A percentile compares a stretch with the other conserved stretches of the same genome.
phyloP scores from a whole-genome alignment of 2,797 vertebrate species.

The Rhinogobio ventralis region DNA sequence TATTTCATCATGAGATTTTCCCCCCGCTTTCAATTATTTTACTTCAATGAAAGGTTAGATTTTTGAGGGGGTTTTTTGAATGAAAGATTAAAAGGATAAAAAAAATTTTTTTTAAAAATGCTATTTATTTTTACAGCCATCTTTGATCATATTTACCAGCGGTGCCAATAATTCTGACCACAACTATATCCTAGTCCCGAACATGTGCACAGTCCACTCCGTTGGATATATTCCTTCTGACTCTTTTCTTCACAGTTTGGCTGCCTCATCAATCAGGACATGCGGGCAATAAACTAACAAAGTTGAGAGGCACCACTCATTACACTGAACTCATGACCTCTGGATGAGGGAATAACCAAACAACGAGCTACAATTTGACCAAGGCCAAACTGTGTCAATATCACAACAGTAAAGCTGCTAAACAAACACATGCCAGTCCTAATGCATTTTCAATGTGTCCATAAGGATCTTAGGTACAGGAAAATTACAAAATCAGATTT shows the following conservation, averaged over 20 bases:
- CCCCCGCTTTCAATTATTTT: no score
- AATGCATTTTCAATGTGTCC: not conserved
- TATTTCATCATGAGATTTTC: no score
- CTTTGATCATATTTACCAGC: no score
- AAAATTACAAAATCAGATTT: not conserved
- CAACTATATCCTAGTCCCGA: not conserved
- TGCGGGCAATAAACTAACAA: slow-evolving; percentile 4
- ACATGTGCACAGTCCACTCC: not conserved
- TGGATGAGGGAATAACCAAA: slow-evolving; percentile 36
- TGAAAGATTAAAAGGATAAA: no score
- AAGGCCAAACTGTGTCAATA: slow-evolving; percentile 30
- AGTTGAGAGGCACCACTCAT: slow-evolving; percentile 10
- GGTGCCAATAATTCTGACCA: no score
- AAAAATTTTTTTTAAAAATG: no score
- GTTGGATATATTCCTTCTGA: not conserved
- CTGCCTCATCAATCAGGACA: slow-evolving; percentile 19
- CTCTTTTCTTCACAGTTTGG: not conserved
- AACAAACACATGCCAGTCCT: not conserved
- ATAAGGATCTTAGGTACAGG: not conserved
- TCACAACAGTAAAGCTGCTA: slow-evolving; percentile 1
- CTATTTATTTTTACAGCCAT: no score
- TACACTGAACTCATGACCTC: slow-evolving; percentile 41
- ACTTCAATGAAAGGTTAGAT: no score
- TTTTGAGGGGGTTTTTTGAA: no score
- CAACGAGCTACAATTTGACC: slow-evolving; percentile 29